Percentiles rank a stretch among this genome's conserved stretches.
Conservation (phyloP, 2,888 invertebrate species). For the Meteorus cinctellus region DNA sequence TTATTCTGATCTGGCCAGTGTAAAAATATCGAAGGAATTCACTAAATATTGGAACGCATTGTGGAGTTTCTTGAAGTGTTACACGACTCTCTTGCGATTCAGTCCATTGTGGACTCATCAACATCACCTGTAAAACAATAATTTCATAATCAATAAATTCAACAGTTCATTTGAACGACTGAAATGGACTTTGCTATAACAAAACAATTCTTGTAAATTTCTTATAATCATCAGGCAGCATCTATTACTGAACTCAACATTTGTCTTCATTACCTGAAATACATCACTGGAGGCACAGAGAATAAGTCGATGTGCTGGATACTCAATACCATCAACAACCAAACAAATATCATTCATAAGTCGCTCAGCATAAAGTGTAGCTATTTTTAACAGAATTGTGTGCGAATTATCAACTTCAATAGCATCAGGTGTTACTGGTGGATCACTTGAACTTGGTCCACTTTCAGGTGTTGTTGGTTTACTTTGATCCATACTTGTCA, state of each 20-base stretch:
- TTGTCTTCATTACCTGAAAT: constrained; percentile 81
- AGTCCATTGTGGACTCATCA: constrained; percentile 94
- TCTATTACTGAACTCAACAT: background rate
- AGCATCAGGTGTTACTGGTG: constrained; percentile 57
- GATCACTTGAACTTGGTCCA: constrained; percentile 48
- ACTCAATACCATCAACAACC: constrained; percentile 87
- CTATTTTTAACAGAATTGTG: constrained; percentile 87
- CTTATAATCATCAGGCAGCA: too few species aligned
- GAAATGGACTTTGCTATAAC: too few species aligned
- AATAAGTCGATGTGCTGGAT: constrained; percentile 92
- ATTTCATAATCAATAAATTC: background rate
- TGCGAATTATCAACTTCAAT: constrained; percentile 85
- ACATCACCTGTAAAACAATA: constrained; percentile 83
- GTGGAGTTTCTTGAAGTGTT: constrained; percentile 88
- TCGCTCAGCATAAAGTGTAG: constrained; percentile 87
- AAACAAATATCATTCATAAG: constrained; percentile 92
- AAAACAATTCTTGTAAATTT: too few species aligned
- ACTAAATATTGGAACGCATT: constrained; percentile 89
- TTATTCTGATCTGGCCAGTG: constrained; percentile 91
- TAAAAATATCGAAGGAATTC: constrained; percentile 93
- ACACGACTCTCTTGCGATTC: constrained; percentile 91
- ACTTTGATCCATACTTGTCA: constrained; percentile 56
- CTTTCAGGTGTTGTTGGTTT: constrained; percentile 49
- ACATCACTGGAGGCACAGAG: constrained; percentile 96
- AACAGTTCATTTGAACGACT: background rate